These are phyloP conservation scores for Drepana falcataria DNA, from an alignment of 2,888 invertebrate genomes.

Conservation along the genomic window DNA sequence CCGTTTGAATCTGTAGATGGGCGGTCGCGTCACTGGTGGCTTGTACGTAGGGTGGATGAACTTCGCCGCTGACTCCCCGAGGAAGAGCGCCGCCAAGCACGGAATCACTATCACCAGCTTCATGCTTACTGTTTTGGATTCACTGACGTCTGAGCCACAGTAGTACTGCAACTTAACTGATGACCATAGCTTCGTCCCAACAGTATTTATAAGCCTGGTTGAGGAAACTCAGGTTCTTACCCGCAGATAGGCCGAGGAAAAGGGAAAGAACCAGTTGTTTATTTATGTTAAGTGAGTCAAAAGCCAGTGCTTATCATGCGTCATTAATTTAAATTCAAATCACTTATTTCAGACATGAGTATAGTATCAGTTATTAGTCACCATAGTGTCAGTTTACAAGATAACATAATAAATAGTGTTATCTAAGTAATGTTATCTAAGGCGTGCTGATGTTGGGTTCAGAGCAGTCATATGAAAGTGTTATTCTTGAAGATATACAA, in stretches of 20 bases:
- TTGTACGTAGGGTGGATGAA: not conserved
- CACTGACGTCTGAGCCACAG: not conserved
- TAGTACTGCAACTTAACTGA: not conserved
- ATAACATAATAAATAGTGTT: too few relatives aligned
- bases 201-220: not conserved
- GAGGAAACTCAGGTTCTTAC: slow-evolving; percentile 3
- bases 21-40: not conserved
- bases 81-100: not conserved
- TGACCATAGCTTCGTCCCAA: not conserved
- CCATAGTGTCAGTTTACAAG: too few relatives aligned
- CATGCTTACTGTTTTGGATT: not conserved
- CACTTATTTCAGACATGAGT: too few relatives aligned
- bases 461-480: too few relatives aligned
- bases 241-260: not conserved
- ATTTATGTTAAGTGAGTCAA: not conserved
- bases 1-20: not conserved
- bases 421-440: too few relatives aligned
- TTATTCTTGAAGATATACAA: too few relatives aligned
- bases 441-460: too few relatives aligned
- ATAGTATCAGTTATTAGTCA: too few relatives aligned
- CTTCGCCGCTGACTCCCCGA: not conserved
- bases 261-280: not conserved
- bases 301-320: not conserved
- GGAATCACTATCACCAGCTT: not conserved
- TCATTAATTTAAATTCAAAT: too few relatives aligned